Evolutionary conservation across 2,797 vertebrate genomes (phyloP).

Genomic region (Selene dorsalis): DNA sequence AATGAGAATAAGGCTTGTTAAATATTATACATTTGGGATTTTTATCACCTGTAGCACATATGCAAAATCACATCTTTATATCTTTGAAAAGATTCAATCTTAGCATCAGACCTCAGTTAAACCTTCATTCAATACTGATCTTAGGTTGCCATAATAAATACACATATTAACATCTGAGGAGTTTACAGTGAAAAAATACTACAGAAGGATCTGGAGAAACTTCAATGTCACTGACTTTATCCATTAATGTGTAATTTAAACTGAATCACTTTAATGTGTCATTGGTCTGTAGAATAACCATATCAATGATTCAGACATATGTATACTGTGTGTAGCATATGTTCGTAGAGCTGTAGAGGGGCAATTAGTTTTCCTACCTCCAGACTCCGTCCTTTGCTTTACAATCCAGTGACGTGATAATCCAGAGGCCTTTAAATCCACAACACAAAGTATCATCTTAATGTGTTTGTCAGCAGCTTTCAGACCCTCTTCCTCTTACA

Average conservation of each 20-base stretch:
- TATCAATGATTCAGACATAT: background rate
- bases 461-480: conserved; percentile 40
- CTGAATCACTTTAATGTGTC: background rate
- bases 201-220: background rate
- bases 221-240: background rate
- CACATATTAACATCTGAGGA: no score
- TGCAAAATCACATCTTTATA: background rate
- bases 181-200: background rate
- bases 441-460: conserved; percentile 62
- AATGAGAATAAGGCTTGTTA: background rate
- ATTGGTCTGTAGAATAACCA: background rate
- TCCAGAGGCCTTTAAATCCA: conserved; percentile 64
- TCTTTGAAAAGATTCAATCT: background rate
- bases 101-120: background rate
- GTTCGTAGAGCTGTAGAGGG: conserved; percentile 10
- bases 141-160: no score
- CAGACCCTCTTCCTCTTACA: conserved; percentile 42
- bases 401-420: conserved; percentile 59
- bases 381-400: conserved; percentile 43
- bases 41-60: background rate
- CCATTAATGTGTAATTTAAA: background rate
- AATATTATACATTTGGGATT: background rate
- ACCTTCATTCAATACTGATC: background rate
- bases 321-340: background rate
- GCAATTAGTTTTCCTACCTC: conserved; percentile 62